phyloP scores from a whole-genome alignment of 2,797 vertebrate species.

The Pogonophryne albipinna region DNA sequence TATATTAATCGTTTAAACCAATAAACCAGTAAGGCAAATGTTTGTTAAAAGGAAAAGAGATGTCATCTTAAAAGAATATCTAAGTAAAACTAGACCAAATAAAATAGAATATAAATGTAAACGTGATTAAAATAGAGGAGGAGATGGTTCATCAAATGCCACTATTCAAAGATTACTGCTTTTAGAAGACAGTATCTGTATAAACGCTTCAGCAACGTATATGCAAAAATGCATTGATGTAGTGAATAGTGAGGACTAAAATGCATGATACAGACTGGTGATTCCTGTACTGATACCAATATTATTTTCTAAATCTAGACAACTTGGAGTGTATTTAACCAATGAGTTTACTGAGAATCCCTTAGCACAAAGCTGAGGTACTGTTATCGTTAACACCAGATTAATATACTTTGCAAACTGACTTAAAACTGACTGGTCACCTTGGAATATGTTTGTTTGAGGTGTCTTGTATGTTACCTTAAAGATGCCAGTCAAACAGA shows the following conservation, averaged over 20 bases:
- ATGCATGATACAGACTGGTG: not conserved
- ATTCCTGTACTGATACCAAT: not conserved
- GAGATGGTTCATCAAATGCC: conserved; percentile 2
- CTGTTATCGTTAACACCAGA: not conserved
- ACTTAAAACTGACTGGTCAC: not conserved
- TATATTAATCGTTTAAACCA: not conserved
- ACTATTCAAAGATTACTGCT: not conserved
- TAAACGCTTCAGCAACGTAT: not conserved
- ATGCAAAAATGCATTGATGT: not conserved
- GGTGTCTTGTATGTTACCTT: not conserved
- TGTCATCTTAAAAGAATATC: not conserved
- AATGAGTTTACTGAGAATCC: not conserved
- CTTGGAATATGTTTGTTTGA: not conserved
- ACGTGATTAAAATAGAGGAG: not conserved
- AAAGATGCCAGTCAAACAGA: not conserved
- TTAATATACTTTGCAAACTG: not conserved
- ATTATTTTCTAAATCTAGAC: not conserved
- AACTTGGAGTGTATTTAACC: conserved; percentile 1
- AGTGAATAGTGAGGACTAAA: not conserved
- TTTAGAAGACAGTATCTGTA: not conserved
- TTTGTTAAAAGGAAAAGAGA: not conserved
- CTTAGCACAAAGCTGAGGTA: not conserved
- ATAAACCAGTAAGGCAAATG: not conserved
- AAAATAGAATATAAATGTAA: too few species aligned
- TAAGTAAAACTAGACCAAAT: not conserved